These are phyloP conservation scores for Fopius arisanus DNA, from an alignment of 1,140 invertebrate genomes.

Conservation along the genomic window DNA sequence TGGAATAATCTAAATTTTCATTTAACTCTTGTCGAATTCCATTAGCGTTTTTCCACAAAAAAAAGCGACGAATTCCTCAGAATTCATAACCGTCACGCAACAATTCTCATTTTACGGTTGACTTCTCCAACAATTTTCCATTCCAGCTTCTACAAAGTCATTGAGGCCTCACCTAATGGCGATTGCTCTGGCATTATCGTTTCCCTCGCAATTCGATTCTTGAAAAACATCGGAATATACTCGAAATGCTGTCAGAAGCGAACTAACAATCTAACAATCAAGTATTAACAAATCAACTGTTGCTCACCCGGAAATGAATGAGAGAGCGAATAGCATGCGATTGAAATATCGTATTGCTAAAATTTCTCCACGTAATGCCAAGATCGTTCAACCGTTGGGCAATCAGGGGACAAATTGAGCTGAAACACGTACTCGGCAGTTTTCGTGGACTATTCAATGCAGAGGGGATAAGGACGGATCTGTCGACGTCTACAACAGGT, in stretches of 20 bases:
- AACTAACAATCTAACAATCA: not conserved
- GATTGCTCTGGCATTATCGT: not conserved
- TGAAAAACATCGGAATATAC: not conserved
- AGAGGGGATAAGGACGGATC: not conserved
- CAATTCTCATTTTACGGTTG: no score
- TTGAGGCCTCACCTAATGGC: not conserved
- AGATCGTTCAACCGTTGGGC: not conserved
- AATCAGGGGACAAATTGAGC: slow-evolving; percentile 3
- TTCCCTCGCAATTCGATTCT: not conserved
- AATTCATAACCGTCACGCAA: no score
- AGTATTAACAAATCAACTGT: not conserved
- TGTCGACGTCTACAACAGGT: slow-evolving; percentile 18
- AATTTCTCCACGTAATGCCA: not conserved
- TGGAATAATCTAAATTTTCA: no score
- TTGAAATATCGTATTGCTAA: not conserved
- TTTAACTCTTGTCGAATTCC: no score
- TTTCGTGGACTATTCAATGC: not conserved
- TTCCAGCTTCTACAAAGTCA: no score
- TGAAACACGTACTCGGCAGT: not conserved
- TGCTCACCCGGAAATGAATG: not conserved
- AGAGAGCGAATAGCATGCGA: not conserved
- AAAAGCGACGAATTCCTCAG: no score
- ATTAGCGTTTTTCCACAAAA: no score
- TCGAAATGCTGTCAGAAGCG: not conserved
- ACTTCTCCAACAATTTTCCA: no score